Percentiles rank a stretch among this genome's conserved stretches.
These are phyloP conservation scores for Lobophora halterata DNA, from an alignment of 2,888 invertebrate genomes.

Conservation along the genomic window DNA sequence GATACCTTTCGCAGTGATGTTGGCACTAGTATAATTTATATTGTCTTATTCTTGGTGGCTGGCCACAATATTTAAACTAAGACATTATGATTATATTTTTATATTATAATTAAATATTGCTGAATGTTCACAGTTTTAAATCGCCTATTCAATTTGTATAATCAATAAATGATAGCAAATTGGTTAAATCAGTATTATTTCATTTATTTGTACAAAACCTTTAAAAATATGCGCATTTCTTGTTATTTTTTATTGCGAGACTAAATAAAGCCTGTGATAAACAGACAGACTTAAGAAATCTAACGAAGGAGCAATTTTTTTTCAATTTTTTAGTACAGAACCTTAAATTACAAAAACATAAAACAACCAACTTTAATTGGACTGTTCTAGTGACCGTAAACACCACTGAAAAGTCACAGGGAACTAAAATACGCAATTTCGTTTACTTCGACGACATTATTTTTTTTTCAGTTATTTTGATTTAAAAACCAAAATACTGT, in stretches of 20 bases:
- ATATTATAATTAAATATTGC: slow-evolving; percentile 57
- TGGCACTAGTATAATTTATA: slow-evolving; percentile 35
- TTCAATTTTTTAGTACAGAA: too few relatives aligned
- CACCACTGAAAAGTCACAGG: too few relatives aligned
- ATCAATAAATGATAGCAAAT: slow-evolving; percentile 79
- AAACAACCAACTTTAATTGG: too few relatives aligned
- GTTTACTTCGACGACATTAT: too few relatives aligned
- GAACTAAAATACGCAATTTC: too few relatives aligned
- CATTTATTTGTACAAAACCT: slow-evolving; percentile 25
- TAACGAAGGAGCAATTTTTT: too few relatives aligned
- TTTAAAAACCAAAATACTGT: too few relatives aligned
- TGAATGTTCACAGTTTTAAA: slow-evolving; percentile 63
- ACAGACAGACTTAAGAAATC: too few relatives aligned
- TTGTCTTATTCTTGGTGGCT: slow-evolving; percentile 68
- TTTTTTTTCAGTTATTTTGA: too few relatives aligned
- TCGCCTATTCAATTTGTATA: slow-evolving; percentile 74
- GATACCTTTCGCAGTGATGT: slow-evolving; percentile 35
- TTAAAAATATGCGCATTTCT: background rate
- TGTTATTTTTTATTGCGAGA: background rate
- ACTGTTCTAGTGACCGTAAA: too few relatives aligned
- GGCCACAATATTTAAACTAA: slow-evolving; percentile 69
- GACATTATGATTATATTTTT: slow-evolving; percentile 66
- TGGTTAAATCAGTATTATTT: slow-evolving; percentile 55
- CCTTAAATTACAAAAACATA: too few relatives aligned
- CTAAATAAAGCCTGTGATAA: too few relatives aligned